These are phyloP conservation scores for Plecotus auritus DNA, from an alignment of 2,113 vertebrate genomes.

Conservation along the genomic window DNA sequence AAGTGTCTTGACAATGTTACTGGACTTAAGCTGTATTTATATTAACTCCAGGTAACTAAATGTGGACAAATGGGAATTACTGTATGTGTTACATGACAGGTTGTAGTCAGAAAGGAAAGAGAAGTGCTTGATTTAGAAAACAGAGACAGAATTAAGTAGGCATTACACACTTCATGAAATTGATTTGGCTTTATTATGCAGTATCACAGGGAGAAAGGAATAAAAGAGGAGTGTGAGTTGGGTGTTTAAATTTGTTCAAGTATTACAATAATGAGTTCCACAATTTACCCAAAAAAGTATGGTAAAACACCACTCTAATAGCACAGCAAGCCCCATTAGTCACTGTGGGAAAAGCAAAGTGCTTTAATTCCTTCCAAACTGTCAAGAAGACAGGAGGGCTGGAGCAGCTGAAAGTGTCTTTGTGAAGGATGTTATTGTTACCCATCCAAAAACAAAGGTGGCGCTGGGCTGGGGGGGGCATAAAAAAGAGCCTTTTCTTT, in stretches of 20 bases:
- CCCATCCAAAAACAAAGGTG: neutral
- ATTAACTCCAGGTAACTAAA: slow-evolving; percentile 6
- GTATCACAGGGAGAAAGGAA: slow-evolving; percentile 48
- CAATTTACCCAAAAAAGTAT: slow-evolving; percentile 62
- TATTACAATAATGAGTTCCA: slow-evolving; percentile 65
- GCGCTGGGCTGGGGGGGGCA: neutral
- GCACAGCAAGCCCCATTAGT: slow-evolving; percentile 58
- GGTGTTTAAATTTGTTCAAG: slow-evolving; percentile 70
- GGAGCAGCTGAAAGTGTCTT: neutral
- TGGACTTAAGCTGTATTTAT: neutral
- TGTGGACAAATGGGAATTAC: neutral
- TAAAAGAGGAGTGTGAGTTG: slow-evolving; percentile 54
- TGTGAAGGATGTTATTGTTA: neutral
- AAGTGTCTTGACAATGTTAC: neutral
- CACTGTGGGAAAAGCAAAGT: slow-evolving; percentile 43
- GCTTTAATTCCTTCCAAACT: slow-evolving; percentile 44
- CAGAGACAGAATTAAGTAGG: slow-evolving; percentile 55
- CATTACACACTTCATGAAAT: slow-evolving; percentile 55
- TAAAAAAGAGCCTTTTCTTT: neutral
- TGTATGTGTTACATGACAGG: neutral
- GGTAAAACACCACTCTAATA: slow-evolving; percentile 44
- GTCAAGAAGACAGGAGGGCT: slow-evolving; percentile 32
- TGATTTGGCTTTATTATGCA: slow-evolving; percentile 67
- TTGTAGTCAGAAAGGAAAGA: slow-evolving; percentile 11
- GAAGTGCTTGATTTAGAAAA: slow-evolving; percentile 49